These are phyloP conservation scores for Spinus olivaceus DNA, from an alignment of 2,797 vertebrate species.

Conservation along the genomic window DNA sequence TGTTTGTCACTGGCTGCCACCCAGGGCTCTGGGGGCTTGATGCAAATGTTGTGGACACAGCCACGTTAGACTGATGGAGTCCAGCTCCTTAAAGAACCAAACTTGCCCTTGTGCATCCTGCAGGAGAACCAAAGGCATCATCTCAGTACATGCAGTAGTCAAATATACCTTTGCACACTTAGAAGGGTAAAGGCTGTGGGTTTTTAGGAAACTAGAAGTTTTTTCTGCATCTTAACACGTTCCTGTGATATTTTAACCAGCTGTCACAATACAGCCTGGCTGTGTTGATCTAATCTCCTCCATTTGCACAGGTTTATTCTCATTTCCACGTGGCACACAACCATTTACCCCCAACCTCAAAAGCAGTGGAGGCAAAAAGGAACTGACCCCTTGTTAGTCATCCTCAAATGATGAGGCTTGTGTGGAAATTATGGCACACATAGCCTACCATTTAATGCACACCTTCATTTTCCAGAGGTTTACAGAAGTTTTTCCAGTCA, in stretches of 20 bases:
- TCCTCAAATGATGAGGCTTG: not conserved
- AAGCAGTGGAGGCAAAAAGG: not conserved
- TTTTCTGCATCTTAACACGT: not conserved
- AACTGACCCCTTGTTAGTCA: not conserved
- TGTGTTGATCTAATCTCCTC: not conserved
- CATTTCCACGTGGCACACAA: not conserved
- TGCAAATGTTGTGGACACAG: not conserved
- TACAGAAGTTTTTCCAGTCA: not conserved
- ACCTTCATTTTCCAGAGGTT: not conserved
- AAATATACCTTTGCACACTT: not conserved
- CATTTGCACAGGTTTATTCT: not conserved
- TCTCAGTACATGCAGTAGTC: not conserved
- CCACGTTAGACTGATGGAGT: rapidly evolving
- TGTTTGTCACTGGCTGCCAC: not conserved
- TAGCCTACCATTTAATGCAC: not conserved
- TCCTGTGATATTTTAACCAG: not conserved
- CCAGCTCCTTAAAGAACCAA: not conserved
- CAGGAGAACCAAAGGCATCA: not conserved
- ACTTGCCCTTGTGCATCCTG: not conserved
- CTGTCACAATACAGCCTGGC: not conserved
- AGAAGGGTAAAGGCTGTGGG: not conserved
- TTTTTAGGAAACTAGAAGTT: not conserved
- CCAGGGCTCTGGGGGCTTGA: not conserved
- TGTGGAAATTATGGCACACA: not conserved
- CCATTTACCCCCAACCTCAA: not conserved